phyloP scores from a whole-genome alignment of 2,113 vertebrate genomes.

The Ursus arctos region DNA sequence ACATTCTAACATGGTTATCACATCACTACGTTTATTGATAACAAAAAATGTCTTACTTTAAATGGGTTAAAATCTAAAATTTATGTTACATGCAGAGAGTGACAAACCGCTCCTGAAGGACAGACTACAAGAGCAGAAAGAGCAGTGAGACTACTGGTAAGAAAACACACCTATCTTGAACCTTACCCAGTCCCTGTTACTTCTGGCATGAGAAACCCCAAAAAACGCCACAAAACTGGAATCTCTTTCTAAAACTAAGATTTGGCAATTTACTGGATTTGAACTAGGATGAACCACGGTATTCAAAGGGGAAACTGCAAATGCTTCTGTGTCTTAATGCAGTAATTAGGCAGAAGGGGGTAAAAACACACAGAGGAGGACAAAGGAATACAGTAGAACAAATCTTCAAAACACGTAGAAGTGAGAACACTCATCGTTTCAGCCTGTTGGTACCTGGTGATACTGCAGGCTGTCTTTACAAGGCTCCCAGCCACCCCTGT shows the following conservation, averaged over 20 bases:
- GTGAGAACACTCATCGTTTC: constrained; percentile 12
- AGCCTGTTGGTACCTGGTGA: not conserved
- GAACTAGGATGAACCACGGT: not conserved
- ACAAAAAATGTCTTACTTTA: not conserved
- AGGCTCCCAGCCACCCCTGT: not conserved
- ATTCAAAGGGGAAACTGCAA: constrained; percentile 61
- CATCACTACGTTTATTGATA: not conserved
- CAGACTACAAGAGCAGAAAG: not conserved
- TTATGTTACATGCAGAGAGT: not conserved
- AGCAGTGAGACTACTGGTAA: not conserved
- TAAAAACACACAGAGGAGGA: not conserved
- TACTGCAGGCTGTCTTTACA: not conserved
- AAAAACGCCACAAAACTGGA: constrained; percentile 73
- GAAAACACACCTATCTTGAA: constrained; percentile 64
- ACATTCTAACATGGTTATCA: not conserved
- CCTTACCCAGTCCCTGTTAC: constrained; percentile 59
- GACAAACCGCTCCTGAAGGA: not conserved
- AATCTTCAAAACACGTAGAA: constrained; percentile 56
- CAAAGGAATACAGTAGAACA: constrained; percentile 37
- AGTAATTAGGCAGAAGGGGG: not conserved
- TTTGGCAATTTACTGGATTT: constrained; percentile 72
- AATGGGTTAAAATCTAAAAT: not conserved
- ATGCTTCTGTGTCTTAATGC: not conserved
- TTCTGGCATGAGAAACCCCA: constrained; percentile 48
- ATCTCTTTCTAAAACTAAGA: constrained; percentile 78